A percentile compares a stretch with the other conserved stretches of the same genome.
Conservation (phyloP, 2,888 invertebrate species). For the Bimastos eiseni region DNA sequence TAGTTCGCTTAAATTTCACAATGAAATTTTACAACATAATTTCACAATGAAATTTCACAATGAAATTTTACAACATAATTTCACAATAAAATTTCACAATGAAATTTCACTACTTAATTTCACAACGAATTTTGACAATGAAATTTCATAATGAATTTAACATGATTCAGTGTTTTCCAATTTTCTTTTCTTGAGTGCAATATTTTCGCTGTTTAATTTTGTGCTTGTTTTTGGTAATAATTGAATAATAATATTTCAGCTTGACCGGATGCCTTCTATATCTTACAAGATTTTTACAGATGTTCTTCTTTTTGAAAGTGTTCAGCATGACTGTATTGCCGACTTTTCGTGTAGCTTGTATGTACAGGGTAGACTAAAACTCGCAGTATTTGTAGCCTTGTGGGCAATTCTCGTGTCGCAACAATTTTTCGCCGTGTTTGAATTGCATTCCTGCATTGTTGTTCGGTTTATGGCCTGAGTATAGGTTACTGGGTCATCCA, state of each 20-base stretch:
- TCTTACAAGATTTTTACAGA: not conserved
- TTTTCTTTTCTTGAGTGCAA: not conserved
- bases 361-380: not conserved
- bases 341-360: not conserved
- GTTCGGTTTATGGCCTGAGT: not conserved
- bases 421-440: not conserved
- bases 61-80: no score
- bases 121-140: no score
- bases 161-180: not conserved
- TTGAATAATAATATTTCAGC: not conserved
- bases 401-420: not conserved
- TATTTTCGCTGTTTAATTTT: not conserved
- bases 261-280: not conserved
- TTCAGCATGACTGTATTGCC: not conserved
- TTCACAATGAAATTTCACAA: no score
- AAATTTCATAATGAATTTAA: no score
- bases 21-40: no score
- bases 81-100: no score
- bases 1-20: not conserved
- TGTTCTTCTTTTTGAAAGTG: not conserved
- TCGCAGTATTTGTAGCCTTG: not conserved
- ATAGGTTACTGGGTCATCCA: not conserved
- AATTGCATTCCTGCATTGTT: not conserved
- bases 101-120: no score
- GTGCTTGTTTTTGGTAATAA: not conserved